phyloP scores from a whole-genome alignment of 2,113 vertebrate genomes.

The Corvus cornix region DNA sequence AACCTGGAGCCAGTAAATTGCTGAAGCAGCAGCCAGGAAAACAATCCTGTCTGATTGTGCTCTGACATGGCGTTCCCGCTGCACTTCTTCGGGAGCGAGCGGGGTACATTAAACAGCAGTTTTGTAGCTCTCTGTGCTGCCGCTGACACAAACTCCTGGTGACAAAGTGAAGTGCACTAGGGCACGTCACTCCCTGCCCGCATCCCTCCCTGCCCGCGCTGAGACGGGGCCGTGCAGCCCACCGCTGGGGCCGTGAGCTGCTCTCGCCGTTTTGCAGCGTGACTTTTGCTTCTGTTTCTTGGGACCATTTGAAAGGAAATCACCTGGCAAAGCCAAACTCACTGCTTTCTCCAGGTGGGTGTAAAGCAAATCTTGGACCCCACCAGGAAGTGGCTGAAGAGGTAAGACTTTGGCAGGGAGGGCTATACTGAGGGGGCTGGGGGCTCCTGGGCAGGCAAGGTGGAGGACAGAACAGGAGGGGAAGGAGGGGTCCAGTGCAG shows the following conservation, averaged over 20 bases:
- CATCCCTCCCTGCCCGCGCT: rapidly evolving
- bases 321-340: not conserved
- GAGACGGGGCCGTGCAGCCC: not conserved
- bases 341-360: not conserved
- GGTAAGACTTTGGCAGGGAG: not conserved
- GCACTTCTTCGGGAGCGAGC: not conserved
- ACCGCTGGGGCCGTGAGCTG: rapidly evolving
- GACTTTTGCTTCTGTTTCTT: not conserved
- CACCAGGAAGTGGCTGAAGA: not conserved
- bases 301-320: not conserved
- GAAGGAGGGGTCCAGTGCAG: not conserved
- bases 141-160: not conserved
- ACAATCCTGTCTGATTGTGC: not conserved
- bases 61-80: not conserved
- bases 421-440: not conserved
- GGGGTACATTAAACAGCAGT: not conserved
- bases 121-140: not conserved
- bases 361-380: not conserved
- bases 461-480: not conserved
- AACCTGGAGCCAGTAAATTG: not conserved
- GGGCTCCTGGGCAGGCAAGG: too few relatives aligned
- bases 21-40: constrained; percentile 19
- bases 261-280: rapidly evolving
- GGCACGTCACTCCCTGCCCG: not conserved
- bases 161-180: not conserved